These are phyloP conservation scores for Drosophila fulvimacula DNA, from an alignment of 2,888 invertebrate genomes.

Conservation along the genomic window DNA sequence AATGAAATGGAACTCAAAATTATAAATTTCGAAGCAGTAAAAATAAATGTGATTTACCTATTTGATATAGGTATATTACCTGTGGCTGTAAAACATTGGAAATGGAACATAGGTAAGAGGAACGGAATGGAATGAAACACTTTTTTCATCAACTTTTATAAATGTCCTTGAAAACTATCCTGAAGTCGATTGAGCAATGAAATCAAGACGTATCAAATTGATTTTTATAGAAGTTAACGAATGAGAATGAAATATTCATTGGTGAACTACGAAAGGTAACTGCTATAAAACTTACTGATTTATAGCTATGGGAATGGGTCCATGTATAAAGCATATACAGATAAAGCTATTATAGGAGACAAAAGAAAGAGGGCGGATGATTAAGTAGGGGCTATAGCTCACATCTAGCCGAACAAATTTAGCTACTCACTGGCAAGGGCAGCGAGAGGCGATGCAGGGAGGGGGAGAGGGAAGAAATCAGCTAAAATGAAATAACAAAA, in stretches of 20 bases:
- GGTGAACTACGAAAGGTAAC: background rate
- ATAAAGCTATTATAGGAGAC: background rate
- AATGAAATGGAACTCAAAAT: background rate
- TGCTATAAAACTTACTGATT: background rate
- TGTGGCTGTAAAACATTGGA: background rate
- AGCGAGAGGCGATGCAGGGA: background rate
- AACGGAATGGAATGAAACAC: background rate
- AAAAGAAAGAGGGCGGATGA: background rate
- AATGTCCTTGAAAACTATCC: background rate
- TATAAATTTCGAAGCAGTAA: background rate
- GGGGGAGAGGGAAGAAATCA: constrained; percentile 37
- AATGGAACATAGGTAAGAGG: background rate
- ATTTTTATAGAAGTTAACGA: background rate
- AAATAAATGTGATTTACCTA: background rate
- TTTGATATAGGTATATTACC: too few species aligned
- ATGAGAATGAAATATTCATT: background rate
- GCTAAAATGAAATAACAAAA: constrained; percentile 55
- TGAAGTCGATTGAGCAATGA: background rate
- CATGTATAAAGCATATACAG: background rate
- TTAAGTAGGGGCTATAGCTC: constrained; percentile 2
- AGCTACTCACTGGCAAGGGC: constrained; percentile 16
- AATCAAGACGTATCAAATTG: background rate
- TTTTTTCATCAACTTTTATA: background rate
- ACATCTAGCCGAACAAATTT: constrained; percentile 42
- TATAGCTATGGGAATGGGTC: background rate